Evolutionary conservation across 2,888 invertebrate species (phyloP).

Genomic region (Atherix ibis): DNA sequence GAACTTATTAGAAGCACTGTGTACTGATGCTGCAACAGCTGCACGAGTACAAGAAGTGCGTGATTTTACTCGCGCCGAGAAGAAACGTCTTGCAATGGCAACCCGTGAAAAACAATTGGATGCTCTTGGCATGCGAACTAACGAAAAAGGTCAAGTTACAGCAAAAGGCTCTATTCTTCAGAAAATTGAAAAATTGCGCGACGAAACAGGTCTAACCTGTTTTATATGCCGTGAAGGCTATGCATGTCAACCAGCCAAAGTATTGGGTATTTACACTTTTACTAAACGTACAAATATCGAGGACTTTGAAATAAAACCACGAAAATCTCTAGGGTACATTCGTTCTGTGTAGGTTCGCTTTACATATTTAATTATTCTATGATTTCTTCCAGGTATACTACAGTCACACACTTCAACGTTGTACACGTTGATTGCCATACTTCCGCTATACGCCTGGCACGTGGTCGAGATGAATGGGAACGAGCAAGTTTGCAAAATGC

Average conservation of each 20-base stretch:
- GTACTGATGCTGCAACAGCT: conserved; percentile 63
- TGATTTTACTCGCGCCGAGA: conserved; percentile 86
- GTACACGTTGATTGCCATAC: conserved; percentile 98
- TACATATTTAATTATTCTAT: too few relatives aligned
- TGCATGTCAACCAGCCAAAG: conserved; percentile 85
- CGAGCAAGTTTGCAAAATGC: conserved; percentile 92
- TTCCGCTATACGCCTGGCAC: conserved; percentile 71
- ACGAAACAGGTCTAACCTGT: conserved; percentile 90
- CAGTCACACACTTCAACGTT: conserved; percentile 95
- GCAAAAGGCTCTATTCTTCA: conserved; percentile 80
- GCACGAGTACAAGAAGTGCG: conserved; percentile 83
- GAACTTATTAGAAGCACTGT: conserved; percentile 75
- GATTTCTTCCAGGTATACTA: conserved; percentile 53
- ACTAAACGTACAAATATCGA: conserved; percentile 90
- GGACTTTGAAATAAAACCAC: conserved; percentile 75
- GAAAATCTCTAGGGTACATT: conserved; percentile 56
- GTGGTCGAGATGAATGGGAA: conserved; percentile 89
- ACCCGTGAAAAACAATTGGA: conserved; percentile 92
- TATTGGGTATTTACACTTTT: conserved; percentile 91
- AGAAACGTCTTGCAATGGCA: conserved; percentile 96
- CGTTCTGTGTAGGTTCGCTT: neutral
- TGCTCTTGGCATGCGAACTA: conserved; percentile 87
- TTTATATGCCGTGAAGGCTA: conserved; percentile 98
- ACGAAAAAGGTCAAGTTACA: conserved; percentile 96
- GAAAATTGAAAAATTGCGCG: conserved; percentile 87